These are phyloP conservation scores for Engystomops pustulosus DNA, from an alignment of 2,113 vertebrate species.

Conservation along the genomic window DNA sequence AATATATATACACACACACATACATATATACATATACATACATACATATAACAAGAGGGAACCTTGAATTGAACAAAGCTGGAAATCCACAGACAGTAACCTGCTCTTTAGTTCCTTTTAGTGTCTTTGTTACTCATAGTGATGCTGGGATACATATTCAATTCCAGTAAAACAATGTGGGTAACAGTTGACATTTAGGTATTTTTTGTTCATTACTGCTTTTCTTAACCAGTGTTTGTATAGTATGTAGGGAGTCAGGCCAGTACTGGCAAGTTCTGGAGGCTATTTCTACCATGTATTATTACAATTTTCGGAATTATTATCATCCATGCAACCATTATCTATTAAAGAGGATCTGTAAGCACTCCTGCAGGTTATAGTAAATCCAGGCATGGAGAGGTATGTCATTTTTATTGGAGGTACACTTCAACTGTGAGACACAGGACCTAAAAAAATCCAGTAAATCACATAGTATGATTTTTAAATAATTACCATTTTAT, in stretches of 20 bases:
- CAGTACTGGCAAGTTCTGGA: neutral
- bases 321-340: neutral
- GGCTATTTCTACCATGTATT: neutral
- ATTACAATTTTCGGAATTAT: neutral
- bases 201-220: neutral
- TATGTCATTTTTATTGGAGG: no score
- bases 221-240: neutral
- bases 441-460: no score
- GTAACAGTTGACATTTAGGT: slow-evolving; percentile 4
- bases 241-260: neutral
- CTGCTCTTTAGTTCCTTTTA: neutral
- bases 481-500: no score
- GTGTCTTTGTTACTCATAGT: neutral
- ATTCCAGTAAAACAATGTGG: slow-evolving; percentile 23
- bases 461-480: no score
- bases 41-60: neutral
- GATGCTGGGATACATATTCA: slow-evolving; percentile 6
- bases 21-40: no score
- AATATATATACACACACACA: no score
- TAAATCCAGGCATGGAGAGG: no score
- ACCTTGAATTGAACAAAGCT: neutral
- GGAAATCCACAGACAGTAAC: neutral
- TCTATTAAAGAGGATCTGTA: neutral
- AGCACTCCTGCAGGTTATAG: no score
- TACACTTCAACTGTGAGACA: no score